Evolutionary conservation across 2,797 vertebrate genomes (phyloP).

Genomic region (Hipposideros larvatus): DNA sequence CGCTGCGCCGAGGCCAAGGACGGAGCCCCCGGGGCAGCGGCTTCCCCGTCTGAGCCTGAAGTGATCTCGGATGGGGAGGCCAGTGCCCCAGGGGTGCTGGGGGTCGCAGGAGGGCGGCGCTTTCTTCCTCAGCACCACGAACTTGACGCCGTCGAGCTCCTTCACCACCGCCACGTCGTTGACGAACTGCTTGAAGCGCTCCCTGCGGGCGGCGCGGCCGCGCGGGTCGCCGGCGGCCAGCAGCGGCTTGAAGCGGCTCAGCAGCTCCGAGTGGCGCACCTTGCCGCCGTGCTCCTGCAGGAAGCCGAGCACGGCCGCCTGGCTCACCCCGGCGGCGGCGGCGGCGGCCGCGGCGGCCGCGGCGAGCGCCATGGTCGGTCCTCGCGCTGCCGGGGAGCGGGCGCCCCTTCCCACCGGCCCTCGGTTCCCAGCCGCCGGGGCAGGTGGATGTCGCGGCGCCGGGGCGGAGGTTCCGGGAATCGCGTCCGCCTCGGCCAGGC

Average conservation of each 20-base stretch:
- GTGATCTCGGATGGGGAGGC: not conserved
- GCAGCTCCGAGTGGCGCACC: constrained; percentile 90
- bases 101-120: constrained; percentile 7
- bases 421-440: not conserved
- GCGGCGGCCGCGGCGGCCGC: constrained; percentile 60
- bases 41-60: accelerated
- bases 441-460: not conserved
- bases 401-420: not conserved
- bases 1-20: accelerated
- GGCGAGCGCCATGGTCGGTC: constrained; percentile 51
- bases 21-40: accelerated
- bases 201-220: constrained; percentile 88
- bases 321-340: constrained; percentile 88
- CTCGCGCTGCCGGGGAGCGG: not conserved
- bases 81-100: not conserved
- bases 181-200: constrained; percentile 92
- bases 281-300: constrained; percentile 90
- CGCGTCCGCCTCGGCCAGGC: not conserved
- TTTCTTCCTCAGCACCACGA: constrained; percentile 90
- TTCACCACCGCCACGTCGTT: constrained; percentile 92
- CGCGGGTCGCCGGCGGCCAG: constrained; percentile 89
- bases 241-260: constrained; percentile 89
- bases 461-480: not conserved
- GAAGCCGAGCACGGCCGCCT: constrained; percentile 90
- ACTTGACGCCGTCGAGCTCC: constrained; percentile 90